Evolutionary conservation across 2,113 vertebrate genomes (phyloP).

Genomic region (Myrmecobius fasciatus): DNA sequence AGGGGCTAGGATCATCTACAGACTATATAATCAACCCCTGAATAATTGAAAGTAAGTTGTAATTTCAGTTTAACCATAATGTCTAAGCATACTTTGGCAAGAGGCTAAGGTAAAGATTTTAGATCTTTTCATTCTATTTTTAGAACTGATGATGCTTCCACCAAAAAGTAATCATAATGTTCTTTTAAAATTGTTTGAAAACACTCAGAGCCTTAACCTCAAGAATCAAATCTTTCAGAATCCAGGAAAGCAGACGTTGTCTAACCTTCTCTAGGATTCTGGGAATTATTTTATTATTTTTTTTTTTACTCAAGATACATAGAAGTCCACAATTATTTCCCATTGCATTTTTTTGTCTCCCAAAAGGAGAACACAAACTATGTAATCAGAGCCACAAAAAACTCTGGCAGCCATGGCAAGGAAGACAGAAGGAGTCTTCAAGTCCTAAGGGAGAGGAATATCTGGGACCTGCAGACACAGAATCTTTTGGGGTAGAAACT

Average conservation of each 20-base stretch:
- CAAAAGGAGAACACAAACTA: neutral
- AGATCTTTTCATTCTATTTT: conserved; percentile 66
- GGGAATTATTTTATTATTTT: neutral
- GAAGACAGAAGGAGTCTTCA: neutral
- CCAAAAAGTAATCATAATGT: conserved; percentile 65
- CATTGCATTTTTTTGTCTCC: neutral
- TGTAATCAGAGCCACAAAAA: neutral
- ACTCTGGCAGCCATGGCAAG: neutral
- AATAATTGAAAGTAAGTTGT: conserved; percentile 7
- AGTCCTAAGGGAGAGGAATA: neutral
- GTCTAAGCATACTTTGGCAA: conserved; percentile 41
- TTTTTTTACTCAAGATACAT: neutral
- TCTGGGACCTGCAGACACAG: neutral
- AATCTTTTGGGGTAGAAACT: neutral
- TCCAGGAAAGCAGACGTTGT: conserved; percentile 37
- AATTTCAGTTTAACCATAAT: conserved; percentile 16
- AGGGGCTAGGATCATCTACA: neutral
- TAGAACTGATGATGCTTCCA: conserved; percentile 66
- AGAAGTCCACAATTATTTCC: neutral
- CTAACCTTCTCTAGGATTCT: conserved; percentile 30
- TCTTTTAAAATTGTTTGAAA: conserved; percentile 62
- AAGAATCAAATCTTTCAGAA: conserved; percentile 51
- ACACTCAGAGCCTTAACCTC: conserved; percentile 42
- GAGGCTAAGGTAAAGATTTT: conserved; percentile 46
- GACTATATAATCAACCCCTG: conserved; percentile 30